Evolutionary conservation across 2,113 vertebrate species (phyloP).

Genomic region (Nothobranchius furzeri): DNA sequence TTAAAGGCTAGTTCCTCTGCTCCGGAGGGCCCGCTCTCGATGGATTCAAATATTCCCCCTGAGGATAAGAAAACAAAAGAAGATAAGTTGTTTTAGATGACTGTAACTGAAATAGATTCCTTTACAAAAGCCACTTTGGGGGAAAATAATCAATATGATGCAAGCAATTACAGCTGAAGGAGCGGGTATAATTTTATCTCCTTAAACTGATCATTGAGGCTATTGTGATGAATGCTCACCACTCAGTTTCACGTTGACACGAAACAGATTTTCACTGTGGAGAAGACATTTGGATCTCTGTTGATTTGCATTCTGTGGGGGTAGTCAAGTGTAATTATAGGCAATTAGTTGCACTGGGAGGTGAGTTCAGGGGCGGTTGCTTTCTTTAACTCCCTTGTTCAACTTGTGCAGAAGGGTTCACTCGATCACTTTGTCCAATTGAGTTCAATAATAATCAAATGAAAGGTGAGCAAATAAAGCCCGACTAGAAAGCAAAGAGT

Average conservation of each 20-base stretch:
- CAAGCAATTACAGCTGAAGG: slow-evolving; percentile 34
- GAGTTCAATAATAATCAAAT: slow-evolving; percentile 57
- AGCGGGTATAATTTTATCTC: slow-evolving; percentile 19
- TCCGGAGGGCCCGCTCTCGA: slow-evolving; percentile 96
- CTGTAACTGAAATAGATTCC: slow-evolving; percentile 36
- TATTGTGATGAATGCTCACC: neutral
- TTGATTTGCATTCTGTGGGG: slow-evolving; percentile 60
- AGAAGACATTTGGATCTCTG: slow-evolving; percentile 16
- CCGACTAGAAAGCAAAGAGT: slow-evolving; percentile 5
- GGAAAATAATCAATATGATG: slow-evolving; percentile 32
- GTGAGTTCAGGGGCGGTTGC: slow-evolving; percentile 66
- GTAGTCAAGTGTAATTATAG: slow-evolving; percentile 61
- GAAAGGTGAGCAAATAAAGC: slow-evolving; percentile 31
- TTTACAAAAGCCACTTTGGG: slow-evolving; percentile 29
- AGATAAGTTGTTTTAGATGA: slow-evolving; percentile 6
- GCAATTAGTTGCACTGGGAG: slow-evolving; percentile 60
- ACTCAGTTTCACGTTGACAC: slow-evolving; percentile 22
- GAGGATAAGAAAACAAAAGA: slow-evolving; percentile 3
- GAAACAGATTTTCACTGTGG: slow-evolving; percentile 36
- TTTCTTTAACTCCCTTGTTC: slow-evolving; percentile 60
- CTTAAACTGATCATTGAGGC: slow-evolving; percentile 21
- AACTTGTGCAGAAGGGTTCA: slow-evolving; percentile 58
- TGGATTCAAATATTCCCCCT: slow-evolving; percentile 99
- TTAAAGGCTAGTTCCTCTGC: slow-evolving; percentile 98
- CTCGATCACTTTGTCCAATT: slow-evolving; percentile 57